phyloP scores from a whole-genome alignment of 1,140 invertebrate genomes.

The Antheraea pernyi region DNA sequence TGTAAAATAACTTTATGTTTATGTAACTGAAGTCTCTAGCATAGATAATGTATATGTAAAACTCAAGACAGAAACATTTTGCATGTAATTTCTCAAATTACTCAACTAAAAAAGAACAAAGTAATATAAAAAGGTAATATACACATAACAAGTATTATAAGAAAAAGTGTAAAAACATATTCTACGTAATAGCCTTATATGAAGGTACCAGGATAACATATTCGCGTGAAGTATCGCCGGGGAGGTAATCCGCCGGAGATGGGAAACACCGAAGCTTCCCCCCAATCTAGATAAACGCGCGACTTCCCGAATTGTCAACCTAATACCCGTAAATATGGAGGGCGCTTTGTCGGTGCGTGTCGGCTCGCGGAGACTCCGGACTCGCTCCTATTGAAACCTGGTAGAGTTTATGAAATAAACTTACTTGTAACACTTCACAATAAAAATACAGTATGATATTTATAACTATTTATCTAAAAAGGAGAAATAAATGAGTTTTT shows the following conservation, averaged over 20 bases:
- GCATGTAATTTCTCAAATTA: too few relatives aligned
- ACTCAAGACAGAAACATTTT: too few relatives aligned
- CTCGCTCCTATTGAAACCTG: not conserved
- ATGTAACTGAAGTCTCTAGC: too few relatives aligned
- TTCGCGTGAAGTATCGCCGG: not conserved
- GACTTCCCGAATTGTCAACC: slow-evolving; percentile 24
- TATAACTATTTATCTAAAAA: too few relatives aligned
- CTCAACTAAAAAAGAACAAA: too few relatives aligned
- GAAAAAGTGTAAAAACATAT: not conserved
- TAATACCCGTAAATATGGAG: slow-evolving; percentile 18
- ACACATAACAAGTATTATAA: not conserved
- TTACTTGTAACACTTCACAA: too few relatives aligned
- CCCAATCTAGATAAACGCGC: slow-evolving; percentile 26
- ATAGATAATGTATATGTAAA: too few relatives aligned
- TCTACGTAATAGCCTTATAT: not conserved
- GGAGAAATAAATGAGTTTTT: too few relatives aligned
- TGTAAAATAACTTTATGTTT: too few relatives aligned
- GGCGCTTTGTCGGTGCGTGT: not conserved
- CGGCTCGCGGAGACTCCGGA: not conserved
- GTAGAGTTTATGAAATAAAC: too few relatives aligned
- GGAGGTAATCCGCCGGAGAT: slow-evolving; percentile 28
- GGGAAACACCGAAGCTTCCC: slow-evolving; percentile 20
- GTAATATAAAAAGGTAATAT: too few relatives aligned
- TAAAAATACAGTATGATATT: too few relatives aligned
- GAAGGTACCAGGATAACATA: not conserved